phyloP scores from a whole-genome alignment of 2,888 invertebrate species.

The Xanthostigma xanthostigma region DNA sequence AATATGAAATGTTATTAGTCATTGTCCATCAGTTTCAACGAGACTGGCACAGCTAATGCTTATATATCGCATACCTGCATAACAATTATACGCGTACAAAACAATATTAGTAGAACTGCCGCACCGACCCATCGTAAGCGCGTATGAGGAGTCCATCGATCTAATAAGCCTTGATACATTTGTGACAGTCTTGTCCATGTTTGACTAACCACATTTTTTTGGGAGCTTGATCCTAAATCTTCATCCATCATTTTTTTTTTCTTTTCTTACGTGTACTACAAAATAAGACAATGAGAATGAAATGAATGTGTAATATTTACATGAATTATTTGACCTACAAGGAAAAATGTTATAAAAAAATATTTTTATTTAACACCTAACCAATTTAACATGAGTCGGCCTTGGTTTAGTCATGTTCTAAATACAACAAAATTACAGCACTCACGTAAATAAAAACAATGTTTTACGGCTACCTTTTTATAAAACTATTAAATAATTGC shows the following conservation, averaged over 20 bases:
- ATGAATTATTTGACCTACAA: too few relatives aligned
- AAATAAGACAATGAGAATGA: too few relatives aligned
- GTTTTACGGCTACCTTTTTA: too few relatives aligned
- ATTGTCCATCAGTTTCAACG: constrained; percentile 26
- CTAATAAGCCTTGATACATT: constrained; percentile 73
- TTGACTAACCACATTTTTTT: constrained; percentile 49
- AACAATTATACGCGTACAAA: constrained; percentile 66
- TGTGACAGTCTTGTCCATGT: constrained; percentile 51
- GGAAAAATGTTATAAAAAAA: too few relatives aligned
- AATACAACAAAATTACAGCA: too few relatives aligned
- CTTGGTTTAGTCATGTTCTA: too few relatives aligned
- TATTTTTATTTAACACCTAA: too few relatives aligned
- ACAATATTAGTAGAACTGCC: constrained; percentile 49
- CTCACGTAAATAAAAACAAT: too few relatives aligned
- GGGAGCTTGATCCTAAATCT: constrained; percentile 43
- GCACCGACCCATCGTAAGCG: constrained; percentile 69
- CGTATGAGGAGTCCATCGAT: constrained; percentile 73
- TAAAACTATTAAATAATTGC: too few relatives aligned
- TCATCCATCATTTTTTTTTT: constrained; percentile 57
- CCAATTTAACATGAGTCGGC: too few relatives aligned
- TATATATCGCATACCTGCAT: constrained; percentile 50
- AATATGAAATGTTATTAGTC: constrained; percentile 6
- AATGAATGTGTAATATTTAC: too few relatives aligned
- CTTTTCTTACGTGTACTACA: not conserved
- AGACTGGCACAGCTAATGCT: constrained; percentile 29